Percentiles rank a stretch among this genome's conserved stretches.
phyloP scores from a whole-genome alignment of 2,797 vertebrate species.

The Paratrypauchen microcephalus region DNA sequence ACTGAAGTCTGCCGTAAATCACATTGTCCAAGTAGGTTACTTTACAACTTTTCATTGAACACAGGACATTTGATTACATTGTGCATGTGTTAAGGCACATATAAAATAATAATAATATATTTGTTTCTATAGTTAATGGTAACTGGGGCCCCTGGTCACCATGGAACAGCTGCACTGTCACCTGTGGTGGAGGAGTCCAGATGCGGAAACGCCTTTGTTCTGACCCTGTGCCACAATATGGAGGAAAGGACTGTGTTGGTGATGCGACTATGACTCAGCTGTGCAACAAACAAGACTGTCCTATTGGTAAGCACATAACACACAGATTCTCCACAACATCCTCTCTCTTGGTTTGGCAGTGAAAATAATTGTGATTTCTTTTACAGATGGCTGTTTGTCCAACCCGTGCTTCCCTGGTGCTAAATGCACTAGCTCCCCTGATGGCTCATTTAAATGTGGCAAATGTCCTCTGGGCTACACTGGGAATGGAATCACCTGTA shows the following conservation, averaged over 20 bases:
- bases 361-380: slow-evolving; percentile 16
- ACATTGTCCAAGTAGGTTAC: slow-evolving; percentile 89
- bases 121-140: slow-evolving; percentile 83
- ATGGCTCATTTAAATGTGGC: slow-evolving; percentile 94
- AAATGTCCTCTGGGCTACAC: slow-evolving; percentile 88
- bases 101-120: neutral
- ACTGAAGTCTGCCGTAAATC: slow-evolving; percentile 87
- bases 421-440: slow-evolving; percentile 88
- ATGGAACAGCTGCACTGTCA: slow-evolving; percentile 92
- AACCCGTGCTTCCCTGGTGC: slow-evolving; percentile 92
- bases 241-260: slow-evolving; percentile 92
- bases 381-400: slow-evolving; percentile 93
- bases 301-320: slow-evolving; percentile 82
- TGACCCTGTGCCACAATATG: slow-evolving; percentile 87
- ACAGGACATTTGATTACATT: neutral
- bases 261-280: slow-evolving; percentile 80
- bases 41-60: neutral
- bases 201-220: slow-evolving; percentile 89
- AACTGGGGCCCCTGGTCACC: slow-evolving; percentile 97
- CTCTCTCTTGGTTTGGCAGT: neutral
- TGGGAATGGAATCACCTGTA: slow-evolving; percentile 88
- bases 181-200: slow-evolving; percentile 92
- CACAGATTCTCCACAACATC: slow-evolving; percentile 3
- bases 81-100: neutral
- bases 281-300: slow-evolving; percentile 93